Evolutionary conservation across 2,888 invertebrate genomes (phyloP).

Genomic region (Muscina levida): DNA sequence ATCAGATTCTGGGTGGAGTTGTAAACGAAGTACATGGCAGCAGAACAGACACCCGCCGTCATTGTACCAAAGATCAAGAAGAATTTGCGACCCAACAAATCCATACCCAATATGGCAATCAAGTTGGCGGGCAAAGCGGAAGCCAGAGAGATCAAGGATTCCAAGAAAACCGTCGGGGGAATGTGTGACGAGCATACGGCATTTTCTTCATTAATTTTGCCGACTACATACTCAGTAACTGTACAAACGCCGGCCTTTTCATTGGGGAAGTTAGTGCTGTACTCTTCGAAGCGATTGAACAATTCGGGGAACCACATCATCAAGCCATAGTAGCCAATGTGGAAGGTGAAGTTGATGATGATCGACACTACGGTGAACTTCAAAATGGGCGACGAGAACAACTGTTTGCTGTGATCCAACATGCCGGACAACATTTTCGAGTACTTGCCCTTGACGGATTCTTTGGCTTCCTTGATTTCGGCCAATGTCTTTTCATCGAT

Average conservation of each 20-base stretch:
- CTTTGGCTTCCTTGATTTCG: constrained; percentile 78
- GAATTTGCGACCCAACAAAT: constrained; percentile 89
- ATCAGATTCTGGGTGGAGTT: constrained; percentile 91
- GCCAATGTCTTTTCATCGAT: constrained; percentile 82
- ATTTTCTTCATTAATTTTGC: constrained; percentile 82
- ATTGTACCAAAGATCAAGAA: constrained; percentile 90
- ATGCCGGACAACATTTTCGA: constrained; percentile 88
- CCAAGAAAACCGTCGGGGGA: constrained; percentile 89
- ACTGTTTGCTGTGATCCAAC: constrained; percentile 88
- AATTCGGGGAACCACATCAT: constrained; percentile 99
- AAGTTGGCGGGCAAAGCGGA: constrained; percentile 92
- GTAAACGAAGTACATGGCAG: constrained; percentile 91
- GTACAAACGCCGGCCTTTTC: constrained; percentile 85
- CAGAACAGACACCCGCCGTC: constrained; percentile 90
- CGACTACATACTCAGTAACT: constrained; percentile 89
- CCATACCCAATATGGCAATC: constrained; percentile 91
- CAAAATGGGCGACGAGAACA: constrained; percentile 90
- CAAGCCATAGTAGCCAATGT: constrained; percentile 96
- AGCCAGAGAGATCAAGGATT: constrained; percentile 92
- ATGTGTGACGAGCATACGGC: constrained; percentile 86
- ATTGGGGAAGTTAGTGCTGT: constrained; percentile 85
- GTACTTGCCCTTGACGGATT: constrained; percentile 84
- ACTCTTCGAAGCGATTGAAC: constrained; percentile 94
- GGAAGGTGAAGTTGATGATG: constrained; percentile 94
- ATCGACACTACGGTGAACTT: constrained; percentile 92